A percentile compares a stretch with the other conserved stretches of the same genome.
These are phyloP conservation scores for Microctenopoma stevenorrisi DNA, from an alignment of 2,797 vertebrate genomes.

Conservation along the genomic window DNA sequence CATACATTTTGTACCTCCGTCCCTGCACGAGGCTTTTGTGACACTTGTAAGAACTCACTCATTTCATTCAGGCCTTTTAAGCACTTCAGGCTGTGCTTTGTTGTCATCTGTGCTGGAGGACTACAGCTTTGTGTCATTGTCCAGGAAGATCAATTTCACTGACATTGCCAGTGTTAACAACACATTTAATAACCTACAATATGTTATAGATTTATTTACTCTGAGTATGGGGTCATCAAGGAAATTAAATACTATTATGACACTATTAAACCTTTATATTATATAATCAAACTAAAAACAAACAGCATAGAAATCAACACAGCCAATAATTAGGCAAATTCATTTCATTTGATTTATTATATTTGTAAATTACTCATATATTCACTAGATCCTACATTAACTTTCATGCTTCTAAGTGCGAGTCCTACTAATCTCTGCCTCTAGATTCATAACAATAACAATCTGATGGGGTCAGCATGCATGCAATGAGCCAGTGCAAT, in stretches of 20 bases:
- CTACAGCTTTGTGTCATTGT: neutral
- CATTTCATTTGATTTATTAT: no score
- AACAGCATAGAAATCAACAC: no score
- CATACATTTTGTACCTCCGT: constrained; percentile 4
- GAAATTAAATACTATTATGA: no score
- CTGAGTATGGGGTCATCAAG: no score
- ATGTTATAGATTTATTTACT: neutral
- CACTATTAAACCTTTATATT: no score
- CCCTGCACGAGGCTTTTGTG: neutral
- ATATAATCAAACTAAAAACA: no score
- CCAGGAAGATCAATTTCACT: constrained; percentile 1
- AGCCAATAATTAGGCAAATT: no score
- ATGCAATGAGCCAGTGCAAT: neutral
- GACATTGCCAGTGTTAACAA: neutral
- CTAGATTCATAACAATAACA: neutral
- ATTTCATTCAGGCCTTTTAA: constrained; percentile 1
- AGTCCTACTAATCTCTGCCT: constrained; percentile 10
- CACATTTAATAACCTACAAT: neutral
- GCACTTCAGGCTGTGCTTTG: neutral
- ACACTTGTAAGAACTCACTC: constrained; percentile 13
- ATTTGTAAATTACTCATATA: no score
- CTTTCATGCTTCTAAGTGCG: neutral
- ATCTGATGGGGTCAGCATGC: neutral
- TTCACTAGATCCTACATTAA: no score
- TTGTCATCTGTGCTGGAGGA: neutral